phyloP scores from a whole-genome alignment of 2,888 invertebrate species.

The Heliconius charithonia region DNA sequence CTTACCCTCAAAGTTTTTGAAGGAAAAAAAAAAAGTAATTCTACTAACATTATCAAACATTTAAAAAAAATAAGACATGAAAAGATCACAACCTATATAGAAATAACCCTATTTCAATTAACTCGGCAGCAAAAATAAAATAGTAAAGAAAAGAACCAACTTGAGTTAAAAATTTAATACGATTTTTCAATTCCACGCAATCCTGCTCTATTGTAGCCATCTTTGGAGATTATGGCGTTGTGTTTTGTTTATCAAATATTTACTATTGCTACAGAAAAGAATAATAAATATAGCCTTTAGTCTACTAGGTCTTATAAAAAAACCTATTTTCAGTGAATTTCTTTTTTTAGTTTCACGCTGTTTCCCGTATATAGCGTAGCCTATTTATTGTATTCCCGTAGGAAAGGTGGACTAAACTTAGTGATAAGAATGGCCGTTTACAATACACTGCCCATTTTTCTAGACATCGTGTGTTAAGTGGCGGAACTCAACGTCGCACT shows the following conservation, averaged over 20 bases:
- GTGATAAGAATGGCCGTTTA: no score
- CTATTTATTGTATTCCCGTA: no score
- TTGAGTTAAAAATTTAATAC: slow-evolving; percentile 24
- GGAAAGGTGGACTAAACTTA: no score
- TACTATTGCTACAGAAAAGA: not conserved
- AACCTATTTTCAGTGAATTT: no score
- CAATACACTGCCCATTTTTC: no score
- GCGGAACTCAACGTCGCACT: no score
- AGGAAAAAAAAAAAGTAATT: no score
- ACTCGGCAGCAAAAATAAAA: slow-evolving; percentile 13
- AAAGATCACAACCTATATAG: not conserved
- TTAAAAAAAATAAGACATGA: not conserved
- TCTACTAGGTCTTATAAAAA: not conserved
- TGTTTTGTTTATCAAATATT: slow-evolving; percentile 9
- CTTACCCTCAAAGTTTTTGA: no score
- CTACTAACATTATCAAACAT: not conserved
- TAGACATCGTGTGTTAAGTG: no score
- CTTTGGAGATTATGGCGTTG: slow-evolving; percentile 14
- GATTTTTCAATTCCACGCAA: slow-evolving; percentile 10
- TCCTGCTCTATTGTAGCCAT: slow-evolving; percentile 15
- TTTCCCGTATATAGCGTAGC: no score
- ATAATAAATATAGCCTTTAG: not conserved
- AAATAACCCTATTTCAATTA: not conserved
- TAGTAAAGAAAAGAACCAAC: slow-evolving; percentile 5
- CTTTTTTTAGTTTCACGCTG: no score